phyloP scores from a whole-genome alignment of 2,888 invertebrate genomes.

The Zele albiditarsus region DNA sequence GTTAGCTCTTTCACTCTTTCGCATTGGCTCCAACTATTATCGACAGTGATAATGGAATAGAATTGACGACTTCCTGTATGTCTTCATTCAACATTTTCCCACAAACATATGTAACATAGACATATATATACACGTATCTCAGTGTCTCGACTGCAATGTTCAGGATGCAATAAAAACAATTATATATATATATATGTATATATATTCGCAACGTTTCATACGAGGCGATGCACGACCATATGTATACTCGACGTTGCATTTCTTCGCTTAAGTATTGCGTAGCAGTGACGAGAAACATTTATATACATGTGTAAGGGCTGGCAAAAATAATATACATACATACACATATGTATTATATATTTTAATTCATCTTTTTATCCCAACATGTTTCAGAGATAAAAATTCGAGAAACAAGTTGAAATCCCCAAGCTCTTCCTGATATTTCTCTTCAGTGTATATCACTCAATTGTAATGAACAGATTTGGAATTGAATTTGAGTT shows the following conservation, averaged over 20 bases:
- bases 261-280: background rate
- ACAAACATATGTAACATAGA: background rate
- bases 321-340: background rate
- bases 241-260: background rate
- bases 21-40: background rate
- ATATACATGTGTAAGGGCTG: background rate
- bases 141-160: background rate
- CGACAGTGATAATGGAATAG: constrained; percentile 3
- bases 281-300: background rate
- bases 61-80: background rate
- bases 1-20: no score
- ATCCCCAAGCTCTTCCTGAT: no score
- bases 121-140: background rate
- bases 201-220: background rate
- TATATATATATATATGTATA: background rate
- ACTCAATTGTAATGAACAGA: no score
- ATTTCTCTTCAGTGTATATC: no score
- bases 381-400: no score
- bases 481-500: background rate
- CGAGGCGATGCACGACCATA: background rate
- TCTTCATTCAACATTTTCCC: constrained; percentile 1
- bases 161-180: constrained; percentile 5
- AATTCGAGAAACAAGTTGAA: no score
- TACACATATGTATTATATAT: background rate
- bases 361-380: no score